Evolutionary conservation across 1,140 invertebrate species (phyloP).

Genomic region (Hycleus phaleratus): DNA sequence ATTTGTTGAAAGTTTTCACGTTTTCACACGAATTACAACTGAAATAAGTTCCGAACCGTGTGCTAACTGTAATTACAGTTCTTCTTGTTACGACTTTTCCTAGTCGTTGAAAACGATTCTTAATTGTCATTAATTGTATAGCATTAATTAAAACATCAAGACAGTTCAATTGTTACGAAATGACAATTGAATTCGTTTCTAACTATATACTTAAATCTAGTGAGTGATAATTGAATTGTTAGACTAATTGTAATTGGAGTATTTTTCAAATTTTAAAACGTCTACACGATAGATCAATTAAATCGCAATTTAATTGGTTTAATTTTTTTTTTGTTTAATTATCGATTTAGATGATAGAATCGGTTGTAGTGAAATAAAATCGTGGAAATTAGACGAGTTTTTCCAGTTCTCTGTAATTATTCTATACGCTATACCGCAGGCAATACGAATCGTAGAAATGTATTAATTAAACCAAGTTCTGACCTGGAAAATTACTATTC

Average conservation of each 20-base stretch:
- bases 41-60: slow-evolving; percentile 31
- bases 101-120: slow-evolving; percentile 22
- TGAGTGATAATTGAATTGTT: too few species aligned
- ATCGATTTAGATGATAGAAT: too few species aligned
- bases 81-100: slow-evolving; percentile 22
- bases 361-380: too few species aligned
- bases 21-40: slow-evolving; percentile 30
- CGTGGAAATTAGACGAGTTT: too few species aligned
- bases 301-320: too few species aligned
- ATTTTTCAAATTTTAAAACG: too few species aligned
- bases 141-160: slow-evolving; percentile 27
- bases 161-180: background rate
- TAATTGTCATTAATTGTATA: slow-evolving; percentile 31
- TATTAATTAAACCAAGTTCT: too few species aligned
- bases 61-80: slow-evolving; percentile 23
- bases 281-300: too few species aligned
- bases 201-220: background rate
- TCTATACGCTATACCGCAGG: background rate
- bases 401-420: background rate
- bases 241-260: too few species aligned
- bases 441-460: too few species aligned
- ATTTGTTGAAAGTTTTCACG: slow-evolving; percentile 34
- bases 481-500: too few species aligned
- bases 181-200: slow-evolving; percentile 1
- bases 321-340: too few species aligned